Evolutionary conservation across 2,797 vertebrate species (phyloP).

Genomic region (Neostethus bicornis): DNA sequence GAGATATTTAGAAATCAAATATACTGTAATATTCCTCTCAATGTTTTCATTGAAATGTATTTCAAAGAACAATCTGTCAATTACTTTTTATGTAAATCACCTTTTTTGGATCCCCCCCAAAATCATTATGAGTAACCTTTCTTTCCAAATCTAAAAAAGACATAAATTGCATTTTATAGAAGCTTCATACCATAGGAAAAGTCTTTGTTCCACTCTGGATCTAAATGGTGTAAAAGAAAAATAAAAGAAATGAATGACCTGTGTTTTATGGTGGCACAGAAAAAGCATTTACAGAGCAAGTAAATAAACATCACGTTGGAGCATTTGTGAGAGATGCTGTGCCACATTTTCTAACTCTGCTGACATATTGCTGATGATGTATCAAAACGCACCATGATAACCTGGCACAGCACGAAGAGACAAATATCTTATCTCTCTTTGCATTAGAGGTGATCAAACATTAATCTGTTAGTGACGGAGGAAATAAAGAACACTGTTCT

Average conservation of each 20-base stretch:
- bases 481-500: slow-evolving; percentile 53
- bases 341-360: slow-evolving; percentile 38
- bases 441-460: slow-evolving; percentile 60
- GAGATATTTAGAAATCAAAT: neutral
- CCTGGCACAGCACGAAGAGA: slow-evolving; percentile 38
- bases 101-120: too few species aligned
- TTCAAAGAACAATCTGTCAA: neutral
- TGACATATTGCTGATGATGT: slow-evolving; percentile 52
- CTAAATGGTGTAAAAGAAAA: slow-evolving; percentile 46
- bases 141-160: slow-evolving; percentile 1
- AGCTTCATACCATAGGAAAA: slow-evolving; percentile 76
- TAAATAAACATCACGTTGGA: slow-evolving; percentile 39
- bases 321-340: slow-evolving; percentile 35
- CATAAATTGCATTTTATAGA: neutral
- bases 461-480: slow-evolving; percentile 63
- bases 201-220: slow-evolving; percentile 32
- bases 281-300: slow-evolving; percentile 19
- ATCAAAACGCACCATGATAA: slow-evolving; percentile 52
- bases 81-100: too few species aligned
- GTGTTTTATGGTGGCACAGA: slow-evolving; percentile 43
- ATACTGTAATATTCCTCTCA: neutral
- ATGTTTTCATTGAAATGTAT: neutral
- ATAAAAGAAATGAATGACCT: slow-evolving; percentile 35
- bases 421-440: slow-evolving; percentile 57
- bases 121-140: too few species aligned